Evolutionary conservation across 2,113 vertebrate genomes (phyloP).

Genomic region (Bos javanicus): DNA sequence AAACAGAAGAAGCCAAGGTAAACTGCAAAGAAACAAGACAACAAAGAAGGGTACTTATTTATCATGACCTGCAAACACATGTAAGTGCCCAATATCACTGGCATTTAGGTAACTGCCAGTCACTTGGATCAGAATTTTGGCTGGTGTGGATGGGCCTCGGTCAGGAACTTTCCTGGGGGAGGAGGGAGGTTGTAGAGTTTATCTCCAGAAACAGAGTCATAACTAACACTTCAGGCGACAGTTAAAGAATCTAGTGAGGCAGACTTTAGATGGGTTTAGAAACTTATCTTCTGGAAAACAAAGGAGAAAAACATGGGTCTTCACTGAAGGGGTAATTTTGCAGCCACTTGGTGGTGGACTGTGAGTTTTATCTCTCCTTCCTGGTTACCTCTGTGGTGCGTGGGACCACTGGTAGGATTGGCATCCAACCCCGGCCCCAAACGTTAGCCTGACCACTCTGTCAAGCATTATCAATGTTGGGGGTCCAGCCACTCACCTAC

Average conservation of each 20-base stretch:
- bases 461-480: neutral
- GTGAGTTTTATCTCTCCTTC: neutral
- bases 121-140: neutral
- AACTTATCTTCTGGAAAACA: neutral
- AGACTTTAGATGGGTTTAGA: neutral
- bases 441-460: neutral
- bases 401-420: neutral
- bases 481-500: neutral
- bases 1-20: neutral
- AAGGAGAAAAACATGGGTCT: neutral
- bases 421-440: neutral
- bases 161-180: neutral
- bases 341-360: neutral
- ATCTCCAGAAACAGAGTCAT: neutral
- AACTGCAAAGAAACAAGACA: neutral
- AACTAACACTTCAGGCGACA: neutral
- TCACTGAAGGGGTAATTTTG: neutral
- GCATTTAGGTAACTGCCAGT: neutral
- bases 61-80: neutral
- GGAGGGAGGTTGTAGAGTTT: neutral
- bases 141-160: neutral
- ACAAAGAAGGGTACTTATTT: neutral
- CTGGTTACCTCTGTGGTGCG: neutral
- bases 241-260: neutral
- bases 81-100: neutral